Percentiles rank a stretch among this genome's conserved stretches.
Conservation (phyloP, 2,797 vertebrate species). For the Graptemys geographica region DNA sequence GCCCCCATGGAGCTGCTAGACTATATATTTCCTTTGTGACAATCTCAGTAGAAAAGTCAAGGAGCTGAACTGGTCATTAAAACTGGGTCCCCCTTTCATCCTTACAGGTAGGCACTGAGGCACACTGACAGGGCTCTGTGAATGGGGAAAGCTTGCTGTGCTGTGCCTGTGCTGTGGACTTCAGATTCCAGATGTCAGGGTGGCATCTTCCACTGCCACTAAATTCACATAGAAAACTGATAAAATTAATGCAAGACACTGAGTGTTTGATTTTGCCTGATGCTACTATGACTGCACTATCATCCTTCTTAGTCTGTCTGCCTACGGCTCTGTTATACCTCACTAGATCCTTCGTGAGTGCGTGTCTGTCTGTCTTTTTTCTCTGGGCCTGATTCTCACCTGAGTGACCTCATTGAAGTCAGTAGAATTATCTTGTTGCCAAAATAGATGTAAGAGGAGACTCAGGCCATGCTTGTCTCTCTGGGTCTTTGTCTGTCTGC, state of each 20-base stretch:
- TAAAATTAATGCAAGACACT: background rate
- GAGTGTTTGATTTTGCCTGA: background rate
- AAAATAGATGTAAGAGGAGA: background rate
- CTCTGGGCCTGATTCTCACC: background rate
- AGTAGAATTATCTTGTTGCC: background rate
- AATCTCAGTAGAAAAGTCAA: background rate
- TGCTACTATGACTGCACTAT: background rate
- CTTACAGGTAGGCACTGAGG: background rate
- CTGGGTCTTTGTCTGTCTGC: background rate
- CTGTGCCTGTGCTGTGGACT: background rate
- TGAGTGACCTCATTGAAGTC: fast-evolving
- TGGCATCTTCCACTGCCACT: background rate
- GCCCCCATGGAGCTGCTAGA: background rate
- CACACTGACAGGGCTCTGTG: background rate
- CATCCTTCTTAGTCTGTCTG: background rate
- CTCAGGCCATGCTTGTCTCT: background rate
- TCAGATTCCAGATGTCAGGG: background rate
- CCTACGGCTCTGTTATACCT: background rate
- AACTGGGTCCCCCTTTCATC: background rate
- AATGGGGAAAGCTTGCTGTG: background rate
- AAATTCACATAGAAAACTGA: background rate
- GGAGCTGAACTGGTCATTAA: background rate
- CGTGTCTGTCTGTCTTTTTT: background rate
- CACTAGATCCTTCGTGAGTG: background rate
- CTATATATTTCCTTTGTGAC: background rate